Base-by-base conservation (phyloP, 1,140 invertebrate genomes). In the Pogonus chalceus region DNA sequence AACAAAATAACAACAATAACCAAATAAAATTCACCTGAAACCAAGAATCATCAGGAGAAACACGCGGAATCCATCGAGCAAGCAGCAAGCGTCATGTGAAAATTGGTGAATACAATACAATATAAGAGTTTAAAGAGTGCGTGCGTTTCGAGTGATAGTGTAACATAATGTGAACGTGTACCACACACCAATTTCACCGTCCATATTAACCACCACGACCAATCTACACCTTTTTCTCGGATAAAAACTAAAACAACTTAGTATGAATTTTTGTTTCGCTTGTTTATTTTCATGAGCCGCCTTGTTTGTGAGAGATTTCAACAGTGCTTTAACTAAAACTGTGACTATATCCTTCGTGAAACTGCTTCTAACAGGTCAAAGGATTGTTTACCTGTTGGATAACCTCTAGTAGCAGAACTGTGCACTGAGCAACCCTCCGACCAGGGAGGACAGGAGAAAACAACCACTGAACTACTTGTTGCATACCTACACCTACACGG, bases 41-140 rank as follows among this genome's bases (percentile, higher is more conserved):
- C 76, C 20, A 69, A 72, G 2, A 70, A 76, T 14, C 77, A 79
- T 60, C 73, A 77, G 60, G 72, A 74, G 18, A 76, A 78, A 61
- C 59, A 78, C 20, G 67, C 69, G 1, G 76, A 78, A 55, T 79
- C 26, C 4, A 14, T 31, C 26, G 26, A 31, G 26, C 14, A 31
- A 31, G 26, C 26, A 31, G 26, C 26, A 31, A 31, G 7, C 26
- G 26, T 31, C 4, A 4, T 7, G 26, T 31, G 4, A 31, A 31
- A n/a, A n/a, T n/a, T n/a, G n/a, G n/a, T n/a, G n/a, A n/a, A n/a
- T n/a, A n/a, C n/a, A n/a, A n/a, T n/a, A n/a, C n/a, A n/a, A n/a
- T n/a, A n/a, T n/a, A n/a, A n/a, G n/a, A n/a, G n/a, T n/a, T n/a
- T n/a, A n/a, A n/a, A n/a, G 7, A 31, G 26, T 31, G 26, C 26